Evolutionary conservation across 2,797 vertebrate genomes (phyloP), one percentile per base, ranked within the genome.

Genomic region (Cheirogaleus major): DNA sequence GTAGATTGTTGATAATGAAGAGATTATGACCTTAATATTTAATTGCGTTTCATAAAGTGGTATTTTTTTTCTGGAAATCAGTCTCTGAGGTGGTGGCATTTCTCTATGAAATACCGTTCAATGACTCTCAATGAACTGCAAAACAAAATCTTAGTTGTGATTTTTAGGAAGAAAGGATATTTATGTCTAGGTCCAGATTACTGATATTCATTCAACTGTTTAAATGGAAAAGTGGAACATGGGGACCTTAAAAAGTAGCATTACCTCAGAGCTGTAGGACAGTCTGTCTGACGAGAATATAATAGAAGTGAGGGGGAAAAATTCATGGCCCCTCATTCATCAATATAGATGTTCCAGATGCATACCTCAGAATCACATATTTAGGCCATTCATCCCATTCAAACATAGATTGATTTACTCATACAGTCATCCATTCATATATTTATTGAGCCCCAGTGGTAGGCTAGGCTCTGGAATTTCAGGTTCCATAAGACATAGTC

Each of bases 1-100:
- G n/a, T 70, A 95, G 63, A 84, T 89, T 75, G 45, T 91, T 98
- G 95, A 96, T 92, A 59, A 86, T 23, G 4, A 41, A 89, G 85
- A 97, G 72, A 96, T 95, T 96, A 94, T 65, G 32, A 95, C 95
- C 86, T 93, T 95, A 63, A 81, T 27, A 82, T 81, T 52, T 96
- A 98, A 98, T 85, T 89, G 89, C 32, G 95, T 98, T 82, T 55
- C 83, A 85, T 96, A 65, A 96, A 96, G 87, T 59, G 63, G 38
- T 43, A 95, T 97, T 79, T 97, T 97, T 97, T 97, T 97, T 97
- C 97, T 96, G 48, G 87, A 98, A 98, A 96, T 97, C 81, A 95
- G 97, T 65, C 61, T 65, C 80, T 93, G 94, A 79, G 59, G 69
- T 75, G 55, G 94, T 25, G 55, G 69, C 86, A 97, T 95, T 97